Base-by-base conservation (phyloP, 64 coral and sea anemone genomes). In the Pocillopora damicornis region DNA sequence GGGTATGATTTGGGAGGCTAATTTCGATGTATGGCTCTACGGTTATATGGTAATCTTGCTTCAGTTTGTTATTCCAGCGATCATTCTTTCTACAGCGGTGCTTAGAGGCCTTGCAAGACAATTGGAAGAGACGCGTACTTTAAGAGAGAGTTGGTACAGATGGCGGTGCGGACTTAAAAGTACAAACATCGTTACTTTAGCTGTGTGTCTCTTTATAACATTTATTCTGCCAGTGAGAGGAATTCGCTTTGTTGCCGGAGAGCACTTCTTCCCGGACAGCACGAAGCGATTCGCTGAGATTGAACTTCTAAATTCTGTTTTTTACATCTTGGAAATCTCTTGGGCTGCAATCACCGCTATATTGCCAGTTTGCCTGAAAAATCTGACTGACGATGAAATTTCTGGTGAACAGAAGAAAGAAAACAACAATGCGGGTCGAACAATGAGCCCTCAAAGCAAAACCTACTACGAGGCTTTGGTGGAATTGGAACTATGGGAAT, bases 1-100 rank as follows among this genome's bases (percentile, higher is more conserved):
- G 35, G 63, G 80, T 13, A 63, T 83, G 25, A 83, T 61, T 36
- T 83, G 80, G 80, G 80, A 83, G 61, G 80, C 80, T 13, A 66
- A 83, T 83, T 83, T 83, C 80, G 80, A 83, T 37, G 80, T 83
- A 16, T 83, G 80, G 61, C 80, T 83, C 42, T 83, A 83, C 26
- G 80, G 80, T 36, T 83, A 83, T 68, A 83, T 83, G 80, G 61
- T 83, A 4, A 64, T 83, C 16, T 42, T 83, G 35, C 35, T 83
- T 0, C 80, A 83, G 15, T 83, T 83, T 35, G 80, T 83, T 20
- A 63, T 83, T 10, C 80, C 80, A 68, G 63, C 80, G 34, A 67
- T 83, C 37, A 69, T 83, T 22, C 80, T 83, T 9, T 68, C 37
- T 17, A 65, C 62, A 1, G 61, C 80, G 17, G 35, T 67, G 37